Evolutionary conservation across 2,113 vertebrate genomes (phyloP).

Genomic region (Anguilla japonica): DNA sequence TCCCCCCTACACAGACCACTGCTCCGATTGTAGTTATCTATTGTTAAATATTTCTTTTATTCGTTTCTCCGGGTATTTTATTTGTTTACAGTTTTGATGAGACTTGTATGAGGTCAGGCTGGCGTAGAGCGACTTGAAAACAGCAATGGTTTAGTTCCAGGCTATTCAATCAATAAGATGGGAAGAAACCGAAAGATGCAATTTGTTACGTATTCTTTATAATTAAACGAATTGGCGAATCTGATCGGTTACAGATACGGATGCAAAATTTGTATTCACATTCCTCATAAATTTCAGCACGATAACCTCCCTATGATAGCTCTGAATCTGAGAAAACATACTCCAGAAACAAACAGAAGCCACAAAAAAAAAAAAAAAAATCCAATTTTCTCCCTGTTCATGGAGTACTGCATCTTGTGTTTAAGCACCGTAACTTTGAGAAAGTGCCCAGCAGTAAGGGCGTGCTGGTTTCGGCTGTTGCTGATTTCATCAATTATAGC

Average conservation of each 20-base stretch:
- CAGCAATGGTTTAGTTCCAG: not conserved
- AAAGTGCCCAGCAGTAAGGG: not conserved
- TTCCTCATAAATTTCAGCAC: not conserved
- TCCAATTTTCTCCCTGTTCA: not conserved
- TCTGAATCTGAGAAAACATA: not conserved
- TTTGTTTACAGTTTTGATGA: not conserved
- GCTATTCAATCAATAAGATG: not conserved
- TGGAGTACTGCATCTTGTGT: not conserved
- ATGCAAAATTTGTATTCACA: not conserved
- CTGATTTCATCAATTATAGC: too few species aligned
- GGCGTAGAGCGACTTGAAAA: not conserved
- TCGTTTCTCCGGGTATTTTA: not conserved
- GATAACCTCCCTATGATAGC: too few species aligned
- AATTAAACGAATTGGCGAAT: not conserved
- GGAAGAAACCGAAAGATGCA: not conserved
- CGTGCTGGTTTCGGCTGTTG: too few species aligned
- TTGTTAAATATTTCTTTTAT: not conserved
- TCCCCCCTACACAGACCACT: not conserved
- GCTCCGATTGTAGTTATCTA: not conserved
- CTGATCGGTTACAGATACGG: not conserved
- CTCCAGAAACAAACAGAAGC: not conserved
- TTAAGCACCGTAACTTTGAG: not conserved
- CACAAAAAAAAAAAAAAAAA: not conserved
- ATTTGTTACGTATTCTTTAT: not conserved
- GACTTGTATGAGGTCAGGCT: not conserved